Evolutionary conservation across 1,140 invertebrate genomes (phyloP).

Genomic region (Drosophila ercepeae): DNA sequence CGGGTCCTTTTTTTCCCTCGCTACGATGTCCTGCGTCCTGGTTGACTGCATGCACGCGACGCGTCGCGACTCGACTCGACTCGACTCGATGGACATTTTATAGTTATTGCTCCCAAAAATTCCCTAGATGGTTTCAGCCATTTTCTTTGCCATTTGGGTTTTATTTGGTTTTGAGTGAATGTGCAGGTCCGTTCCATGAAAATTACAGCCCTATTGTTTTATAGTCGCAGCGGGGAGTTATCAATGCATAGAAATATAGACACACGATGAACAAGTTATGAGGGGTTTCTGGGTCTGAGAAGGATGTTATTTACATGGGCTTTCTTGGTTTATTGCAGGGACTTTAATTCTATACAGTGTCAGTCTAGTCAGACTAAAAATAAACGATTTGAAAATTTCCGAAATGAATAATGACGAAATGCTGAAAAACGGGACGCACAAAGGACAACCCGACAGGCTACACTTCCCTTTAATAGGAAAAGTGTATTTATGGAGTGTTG

Average conservation of each 20-base stretch:
- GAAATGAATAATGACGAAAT: not conserved
- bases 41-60: constrained; percentile 72
- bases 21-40: constrained; percentile 36
- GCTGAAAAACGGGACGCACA: not conserved
- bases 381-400: not conserved
- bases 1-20: constrained; percentile 37
- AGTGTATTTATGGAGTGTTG: no score
- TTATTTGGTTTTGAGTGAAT: constrained; percentile 65
- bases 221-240: constrained; percentile 53
- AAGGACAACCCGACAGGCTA: no score
- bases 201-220: constrained; percentile 74
- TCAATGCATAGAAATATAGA: constrained; percentile 49
- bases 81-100: constrained; percentile 64
- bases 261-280: constrained; percentile 55
- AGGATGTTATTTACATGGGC: constrained; percentile 2
- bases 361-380: not conserved
- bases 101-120: constrained; percentile 76
- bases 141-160: constrained; percentile 70
- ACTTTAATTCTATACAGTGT: not conserved
- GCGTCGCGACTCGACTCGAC: not conserved
- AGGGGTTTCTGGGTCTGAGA: not conserved
- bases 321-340: constrained; percentile 4
- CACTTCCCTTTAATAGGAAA: no score
- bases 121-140: constrained; percentile 73
- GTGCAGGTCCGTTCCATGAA: constrained; percentile 45